These are phyloP conservation scores for Glyptemys insculpta DNA, from an alignment of 2,797 vertebrate species.

Conservation along the genomic window DNA sequence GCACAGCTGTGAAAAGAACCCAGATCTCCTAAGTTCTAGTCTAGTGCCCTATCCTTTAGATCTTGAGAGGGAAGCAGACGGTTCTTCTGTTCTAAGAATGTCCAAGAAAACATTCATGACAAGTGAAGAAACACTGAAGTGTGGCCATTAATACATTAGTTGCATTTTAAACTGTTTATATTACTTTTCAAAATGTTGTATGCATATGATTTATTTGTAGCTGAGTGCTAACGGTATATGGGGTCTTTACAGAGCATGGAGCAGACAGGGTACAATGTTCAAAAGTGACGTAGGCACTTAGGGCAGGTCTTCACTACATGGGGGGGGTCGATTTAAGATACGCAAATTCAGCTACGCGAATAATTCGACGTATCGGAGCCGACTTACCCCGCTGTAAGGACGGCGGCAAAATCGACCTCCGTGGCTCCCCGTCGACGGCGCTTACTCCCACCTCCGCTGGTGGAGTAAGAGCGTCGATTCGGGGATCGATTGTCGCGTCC, in stretches of 20 bases:
- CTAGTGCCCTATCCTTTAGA: fast-evolving
- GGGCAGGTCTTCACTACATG: too few relatives aligned
- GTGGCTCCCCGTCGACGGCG: too few relatives aligned
- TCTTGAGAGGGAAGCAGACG: background rate
- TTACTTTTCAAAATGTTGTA: background rate
- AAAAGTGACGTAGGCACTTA: background rate
- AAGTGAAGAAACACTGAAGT: fast-evolving
- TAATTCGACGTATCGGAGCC: too few relatives aligned
- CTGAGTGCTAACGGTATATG: background rate
- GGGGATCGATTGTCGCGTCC: too few relatives aligned
- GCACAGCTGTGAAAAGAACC: background rate
- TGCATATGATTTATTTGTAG: background rate
- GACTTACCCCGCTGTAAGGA: too few relatives aligned
- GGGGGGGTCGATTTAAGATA: too few relatives aligned
- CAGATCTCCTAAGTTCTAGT: background rate
- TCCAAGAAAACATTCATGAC: background rate
- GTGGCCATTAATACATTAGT: background rate
- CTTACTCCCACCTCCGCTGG: too few relatives aligned
- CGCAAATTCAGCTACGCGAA: too few relatives aligned
- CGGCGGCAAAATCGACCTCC: too few relatives aligned
- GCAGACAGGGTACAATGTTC: background rate
- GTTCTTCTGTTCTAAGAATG: background rate
- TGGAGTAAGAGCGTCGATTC: too few relatives aligned
- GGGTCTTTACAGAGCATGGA: background rate
- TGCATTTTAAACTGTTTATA: background rate